Percentiles rank a stretch among this genome's conserved stretches.
phyloP scores from a whole-genome alignment of 2,797 vertebrate genomes.

The Mormyrops attenuatus region DNA sequence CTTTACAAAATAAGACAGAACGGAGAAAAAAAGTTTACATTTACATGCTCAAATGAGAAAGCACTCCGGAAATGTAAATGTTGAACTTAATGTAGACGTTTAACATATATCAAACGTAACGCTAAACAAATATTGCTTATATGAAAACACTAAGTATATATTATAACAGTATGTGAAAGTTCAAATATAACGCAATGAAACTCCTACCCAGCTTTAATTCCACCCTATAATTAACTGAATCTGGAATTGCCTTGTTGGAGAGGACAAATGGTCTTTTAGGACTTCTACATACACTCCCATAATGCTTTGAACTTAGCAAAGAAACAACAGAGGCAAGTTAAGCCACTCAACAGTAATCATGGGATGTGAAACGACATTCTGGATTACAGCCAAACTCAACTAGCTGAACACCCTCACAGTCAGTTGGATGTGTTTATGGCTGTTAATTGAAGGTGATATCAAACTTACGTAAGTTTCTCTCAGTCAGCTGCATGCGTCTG shows the following conservation, averaged over 20 bases:
- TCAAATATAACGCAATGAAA: not conserved
- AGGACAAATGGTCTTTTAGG: conserved; percentile 11
- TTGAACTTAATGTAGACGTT: not conserved
- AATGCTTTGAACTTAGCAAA: not conserved
- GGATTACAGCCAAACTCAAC: not conserved
- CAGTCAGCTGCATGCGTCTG: not conserved
- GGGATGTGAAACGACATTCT: not conserved
- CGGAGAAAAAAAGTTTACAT: not conserved
- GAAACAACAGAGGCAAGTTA: not conserved
- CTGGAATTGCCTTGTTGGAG: conserved; percentile 14
- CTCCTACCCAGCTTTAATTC: not conserved
- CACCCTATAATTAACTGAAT: conserved; percentile 15
- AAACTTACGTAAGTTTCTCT: not conserved
- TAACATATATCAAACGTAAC: not conserved
- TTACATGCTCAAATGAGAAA: not conserved
- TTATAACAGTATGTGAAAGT: conserved; percentile 6
- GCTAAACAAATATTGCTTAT: not conserved
- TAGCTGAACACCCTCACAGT: not conserved
- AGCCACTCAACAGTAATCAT: not conserved
- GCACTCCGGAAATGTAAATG: not conserved
- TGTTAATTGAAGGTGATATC: not conserved
- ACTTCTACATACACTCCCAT: conserved; percentile 8
- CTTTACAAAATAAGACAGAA: not conserved
- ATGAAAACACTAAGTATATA: not conserved
- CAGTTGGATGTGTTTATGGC: not conserved